Base-by-base conservation (phyloP, 2,797 vertebrate genomes). In the Eulemur mongoz region DNA sequence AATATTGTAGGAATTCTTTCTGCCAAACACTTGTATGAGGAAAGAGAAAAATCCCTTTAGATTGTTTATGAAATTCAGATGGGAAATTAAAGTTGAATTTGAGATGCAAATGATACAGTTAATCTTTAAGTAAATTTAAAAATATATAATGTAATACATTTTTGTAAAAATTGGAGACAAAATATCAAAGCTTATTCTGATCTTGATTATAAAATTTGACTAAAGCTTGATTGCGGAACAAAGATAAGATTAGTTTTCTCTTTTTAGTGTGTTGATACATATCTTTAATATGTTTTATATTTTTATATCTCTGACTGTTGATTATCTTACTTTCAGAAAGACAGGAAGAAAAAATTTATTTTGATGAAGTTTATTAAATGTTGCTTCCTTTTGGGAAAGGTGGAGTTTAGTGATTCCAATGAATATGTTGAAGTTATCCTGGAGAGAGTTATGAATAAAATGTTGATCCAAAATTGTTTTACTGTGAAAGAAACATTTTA, bases 311-410 rank as follows among this genome's bases (percentile, higher is more conserved):
- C 35, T 88, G 67, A 17, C 59, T 97, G 78, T 89, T 91, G 65
- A 80, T 94, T 78, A 80, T 92, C 48, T 96, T 89, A 15, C 17
- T 87, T 95, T 90, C 65, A 92, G 43, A 73, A 93, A 90, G 50
- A 76, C 7, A 91, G 59, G 3, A 65, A 85, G 61, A 73, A 95
- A 69, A 87, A 59, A 48, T 48, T 18, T 54, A 80, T 84, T 90
- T 91, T 89, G 4, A 78, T n/a, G 57, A 94, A 40, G 23, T 80
- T 94, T 95, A 83, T 70, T 96, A 95, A 94, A 86, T 86, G 61
- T 81, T 86, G 17, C 27, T 57, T 61, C 2, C 15, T 87, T 54
- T 84, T 40, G 23, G 78, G 65, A 94, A 83, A 85, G 69, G 27
- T 54, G 40, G 48, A 50, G 3, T 89, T 93, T 94, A 76, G 40